Evolutionary conservation across 92 coral and sea anemone species (phyloP).

Genomic region (Umimayanthus chanpuru): DNA sequence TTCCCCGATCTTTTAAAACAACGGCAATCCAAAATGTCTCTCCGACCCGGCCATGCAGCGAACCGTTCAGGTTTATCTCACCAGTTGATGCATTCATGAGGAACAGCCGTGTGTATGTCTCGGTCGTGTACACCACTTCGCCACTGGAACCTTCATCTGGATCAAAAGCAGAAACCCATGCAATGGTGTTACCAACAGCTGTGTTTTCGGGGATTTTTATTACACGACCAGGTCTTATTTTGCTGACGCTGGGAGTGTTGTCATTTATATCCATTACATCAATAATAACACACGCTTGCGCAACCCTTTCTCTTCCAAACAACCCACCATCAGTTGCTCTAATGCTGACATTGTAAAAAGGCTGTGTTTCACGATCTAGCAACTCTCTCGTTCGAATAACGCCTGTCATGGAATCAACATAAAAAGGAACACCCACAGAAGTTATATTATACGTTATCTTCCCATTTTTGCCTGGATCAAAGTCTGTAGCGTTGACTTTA

Average conservation of each 20-base stretch:
- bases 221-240: conserved; percentile 41
- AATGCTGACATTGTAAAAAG: conserved; percentile 52
- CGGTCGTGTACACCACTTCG: conserved; percentile 1
- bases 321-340: conserved; percentile 63
- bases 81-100: conserved; percentile 50
- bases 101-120: conserved; percentile 19
- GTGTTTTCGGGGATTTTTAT: conserved; percentile 58
- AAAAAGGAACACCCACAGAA: conserved; percentile 42
- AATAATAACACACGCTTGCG: conserved; percentile 40
- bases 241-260: conserved; percentile 48
- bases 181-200: conserved; percentile 35
- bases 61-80: conserved; percentile 44
- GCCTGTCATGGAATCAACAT: conserved; percentile 48
- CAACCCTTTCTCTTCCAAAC: conserved; percentile 51
- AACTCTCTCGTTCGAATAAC: conserved; percentile 25
- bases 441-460: conserved; percentile 48
- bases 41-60: conserved; percentile 58
- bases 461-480: conserved; percentile 56
- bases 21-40: conserved; percentile 25
- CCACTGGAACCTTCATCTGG: conserved; percentile 55
- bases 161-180: conserved; percentile 49
- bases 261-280: conserved; percentile 50
- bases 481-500: conserved; percentile 63
- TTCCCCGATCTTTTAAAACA: conserved; percentile 48
- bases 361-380: conserved; percentile 52